phyloP scores from a whole-genome alignment of 2,888 invertebrate genomes.

The Abscondita cerata region DNA sequence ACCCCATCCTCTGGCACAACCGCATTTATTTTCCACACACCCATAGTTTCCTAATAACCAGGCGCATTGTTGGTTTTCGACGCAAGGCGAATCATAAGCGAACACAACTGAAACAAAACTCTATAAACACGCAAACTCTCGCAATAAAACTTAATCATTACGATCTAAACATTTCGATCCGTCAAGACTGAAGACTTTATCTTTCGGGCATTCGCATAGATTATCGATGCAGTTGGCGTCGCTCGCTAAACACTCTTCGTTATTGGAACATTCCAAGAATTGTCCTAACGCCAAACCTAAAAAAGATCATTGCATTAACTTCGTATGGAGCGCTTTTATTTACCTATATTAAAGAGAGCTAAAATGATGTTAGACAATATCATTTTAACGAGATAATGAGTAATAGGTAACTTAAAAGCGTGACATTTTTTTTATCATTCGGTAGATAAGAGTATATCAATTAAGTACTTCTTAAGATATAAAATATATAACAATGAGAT shows the following conservation, averaged over 20 bases:
- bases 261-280: slow-evolving; percentile 26
- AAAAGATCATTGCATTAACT: too few species aligned
- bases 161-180: slow-evolving; percentile 27
- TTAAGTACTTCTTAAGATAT: too few species aligned
- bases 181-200: slow-evolving; percentile 22
- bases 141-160: slow-evolving; percentile 5
- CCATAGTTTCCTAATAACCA: slow-evolving; percentile 27
- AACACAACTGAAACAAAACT: slow-evolving; percentile 26
- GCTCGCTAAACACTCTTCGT: slow-evolving; percentile 19
- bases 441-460: too few species aligned
- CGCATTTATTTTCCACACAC: slow-evolving; percentile 33
- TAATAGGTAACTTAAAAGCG: too few species aligned
- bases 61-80: slow-evolving; percentile 36
- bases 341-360: too few species aligned
- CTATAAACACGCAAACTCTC: neutral
- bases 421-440: too few species aligned
- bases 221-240: slow-evolving; percentile 21
- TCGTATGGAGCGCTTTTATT: too few species aligned
- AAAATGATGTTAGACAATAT: too few species aligned
- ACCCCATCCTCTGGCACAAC: slow-evolving; percentile 32
- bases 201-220: slow-evolving; percentile 30
- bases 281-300: slow-evolving; percentile 1
- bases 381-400: too few species aligned
- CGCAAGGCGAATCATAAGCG: slow-evolving; percentile 30
- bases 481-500: too few species aligned